These are phyloP conservation scores for Jaculus jaculus DNA, from an alignment of 2,113 vertebrate species.

Conservation along the genomic window DNA sequence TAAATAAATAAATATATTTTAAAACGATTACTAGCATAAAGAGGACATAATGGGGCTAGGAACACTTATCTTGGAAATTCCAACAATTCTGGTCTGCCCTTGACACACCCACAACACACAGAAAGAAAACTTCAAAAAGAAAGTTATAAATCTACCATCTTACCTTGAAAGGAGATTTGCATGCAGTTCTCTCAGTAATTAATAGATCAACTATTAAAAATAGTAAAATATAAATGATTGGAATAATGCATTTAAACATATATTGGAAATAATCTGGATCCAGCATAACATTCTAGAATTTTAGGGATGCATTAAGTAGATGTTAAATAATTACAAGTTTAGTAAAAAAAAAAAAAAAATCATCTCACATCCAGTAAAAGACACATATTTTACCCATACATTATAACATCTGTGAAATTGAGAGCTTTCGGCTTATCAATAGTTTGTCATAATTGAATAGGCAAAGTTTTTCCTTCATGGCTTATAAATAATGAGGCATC, in stretches of 20 bases:
- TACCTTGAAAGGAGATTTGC: neutral
- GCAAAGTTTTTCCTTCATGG: neutral
- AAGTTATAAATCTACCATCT: neutral
- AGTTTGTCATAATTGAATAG: neutral
- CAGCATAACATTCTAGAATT: neutral
- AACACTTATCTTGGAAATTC: neutral
- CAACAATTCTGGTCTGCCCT: neutral
- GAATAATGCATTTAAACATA: neutral
- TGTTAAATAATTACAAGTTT: neutral
- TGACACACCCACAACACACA: neutral
- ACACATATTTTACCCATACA: neutral
- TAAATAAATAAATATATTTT: no score
- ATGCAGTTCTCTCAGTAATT: constrained; percentile 9
- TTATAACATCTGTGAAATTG: constrained; percentile 34
- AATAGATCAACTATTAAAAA: neutral
- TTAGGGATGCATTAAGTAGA: neutral
- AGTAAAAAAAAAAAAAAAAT: constrained; percentile 4
- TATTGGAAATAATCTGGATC: neutral
- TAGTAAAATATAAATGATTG: constrained; percentile 9
- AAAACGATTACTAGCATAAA: neutral
- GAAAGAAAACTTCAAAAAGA: neutral
- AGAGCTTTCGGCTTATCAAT: neutral
- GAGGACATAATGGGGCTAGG: neutral
- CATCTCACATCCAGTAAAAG: neutral
- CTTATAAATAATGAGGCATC: neutral